Evolutionary conservation across 2,113 vertebrate species (phyloP).

Genomic region (Sterna hirundo): DNA sequence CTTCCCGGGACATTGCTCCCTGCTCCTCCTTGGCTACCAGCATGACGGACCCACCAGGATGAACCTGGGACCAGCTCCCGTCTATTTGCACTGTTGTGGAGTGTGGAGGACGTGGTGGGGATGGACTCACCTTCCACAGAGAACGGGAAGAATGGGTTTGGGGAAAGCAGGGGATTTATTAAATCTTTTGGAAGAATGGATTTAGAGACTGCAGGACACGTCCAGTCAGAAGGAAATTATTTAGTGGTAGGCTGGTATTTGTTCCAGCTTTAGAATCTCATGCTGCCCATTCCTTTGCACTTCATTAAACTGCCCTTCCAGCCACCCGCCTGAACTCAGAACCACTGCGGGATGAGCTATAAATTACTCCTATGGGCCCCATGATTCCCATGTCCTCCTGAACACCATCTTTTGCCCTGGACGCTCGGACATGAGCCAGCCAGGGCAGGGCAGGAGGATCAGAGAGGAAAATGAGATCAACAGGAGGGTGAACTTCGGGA

Average conservation of each 20-base stretch:
- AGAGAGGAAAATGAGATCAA: neutral
- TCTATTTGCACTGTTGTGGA: neutral
- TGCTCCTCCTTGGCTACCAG: neutral
- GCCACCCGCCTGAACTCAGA: neutral
- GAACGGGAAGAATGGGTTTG: neutral
- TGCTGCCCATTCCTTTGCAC: neutral
- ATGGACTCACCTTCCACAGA: neutral
- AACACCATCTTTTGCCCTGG: neutral
- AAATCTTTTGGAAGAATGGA: neutral
- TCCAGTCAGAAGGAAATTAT: neutral
- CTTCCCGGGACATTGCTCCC: neutral
- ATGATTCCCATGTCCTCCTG: neutral
- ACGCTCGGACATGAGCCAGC: neutral
- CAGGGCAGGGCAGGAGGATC: neutral
- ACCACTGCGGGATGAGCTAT: neutral
- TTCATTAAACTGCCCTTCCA: neutral
- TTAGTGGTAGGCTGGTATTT: neutral
- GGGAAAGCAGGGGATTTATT: neutral
- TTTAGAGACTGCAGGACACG: neutral
- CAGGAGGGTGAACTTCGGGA: neutral
- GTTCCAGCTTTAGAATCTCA: neutral
- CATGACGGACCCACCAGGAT: neutral
- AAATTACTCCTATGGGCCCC: neutral
- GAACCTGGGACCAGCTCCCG: neutral
- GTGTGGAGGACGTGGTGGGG: fast-evolving